phyloP scores from a whole-genome alignment of 1,140 invertebrate genomes.

The Saccostrea cuccullata region DNA sequence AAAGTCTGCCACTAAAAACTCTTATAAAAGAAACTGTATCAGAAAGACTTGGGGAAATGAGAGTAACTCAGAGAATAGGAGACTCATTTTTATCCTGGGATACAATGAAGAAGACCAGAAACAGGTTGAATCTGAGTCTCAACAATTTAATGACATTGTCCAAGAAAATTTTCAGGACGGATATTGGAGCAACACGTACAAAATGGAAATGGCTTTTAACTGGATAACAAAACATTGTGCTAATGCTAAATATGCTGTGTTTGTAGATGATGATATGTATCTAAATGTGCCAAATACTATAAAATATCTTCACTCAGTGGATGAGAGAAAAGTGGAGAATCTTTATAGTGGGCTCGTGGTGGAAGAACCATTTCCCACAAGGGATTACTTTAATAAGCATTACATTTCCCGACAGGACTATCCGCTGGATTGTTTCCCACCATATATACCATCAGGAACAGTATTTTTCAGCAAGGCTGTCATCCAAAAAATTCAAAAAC shows the following conservation, averaged over 20 bases:
- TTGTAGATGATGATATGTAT: conserved; percentile 51
- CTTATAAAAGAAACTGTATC: conserved; percentile 23
- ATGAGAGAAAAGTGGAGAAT: not conserved
- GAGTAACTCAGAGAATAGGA: not conserved
- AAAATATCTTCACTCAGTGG: not conserved
- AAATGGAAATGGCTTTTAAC: conserved; percentile 49
- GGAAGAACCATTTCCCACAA: not conserved
- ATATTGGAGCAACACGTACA: conserved; percentile 48
- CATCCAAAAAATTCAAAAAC: not conserved
- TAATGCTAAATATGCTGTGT: conserved; percentile 40
- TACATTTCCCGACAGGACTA: conserved; percentile 44
- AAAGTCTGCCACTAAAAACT: conserved; percentile 41
- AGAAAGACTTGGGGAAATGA: conserved; percentile 32
- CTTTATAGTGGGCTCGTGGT: not conserved
- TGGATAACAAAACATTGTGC: conserved; percentile 48
- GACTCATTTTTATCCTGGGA: conserved; percentile 36
- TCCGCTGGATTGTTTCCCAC: conserved; percentile 46
- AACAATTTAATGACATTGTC: conserved; percentile 45
- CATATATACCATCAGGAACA: conserved; percentile 44
- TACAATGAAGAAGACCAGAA: not conserved
- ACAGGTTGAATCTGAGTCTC: conserved; percentile 22
- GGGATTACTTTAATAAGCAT: conserved; percentile 37
- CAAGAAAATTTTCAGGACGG: conserved; percentile 51
- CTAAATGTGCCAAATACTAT: conserved; percentile 27
- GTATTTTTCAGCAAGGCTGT: conserved; percentile 29